Percentiles rank a stretch among this genome's conserved stretches.
Evolutionary conservation across 2,888 invertebrate genomes (phyloP).

Genomic region (Rotaria macrura): DNA sequence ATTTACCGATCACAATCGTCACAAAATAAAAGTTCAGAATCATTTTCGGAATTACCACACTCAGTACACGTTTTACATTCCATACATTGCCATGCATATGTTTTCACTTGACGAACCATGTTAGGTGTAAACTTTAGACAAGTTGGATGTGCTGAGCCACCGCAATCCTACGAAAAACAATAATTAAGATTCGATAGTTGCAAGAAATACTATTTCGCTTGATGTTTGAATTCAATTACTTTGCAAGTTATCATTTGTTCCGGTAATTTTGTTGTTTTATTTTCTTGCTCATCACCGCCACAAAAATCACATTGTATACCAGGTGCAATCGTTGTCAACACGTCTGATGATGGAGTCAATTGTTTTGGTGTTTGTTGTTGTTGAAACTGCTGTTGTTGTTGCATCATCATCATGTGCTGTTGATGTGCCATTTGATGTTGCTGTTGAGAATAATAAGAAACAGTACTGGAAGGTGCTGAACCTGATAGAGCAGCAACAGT

Average conservation of each 20-base stretch:
- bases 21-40: conserved; percentile 91
- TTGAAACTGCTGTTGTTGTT: not conserved
- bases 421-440: not conserved
- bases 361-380: conserved; percentile 7
- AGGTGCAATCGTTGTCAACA: conserved; percentile 58
- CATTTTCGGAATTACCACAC: conserved; percentile 96
- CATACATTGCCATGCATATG: conserved; percentile 99
- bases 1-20: conserved; percentile 84
- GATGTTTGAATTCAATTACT: conserved; percentile 54
- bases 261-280: conserved; percentile 84
- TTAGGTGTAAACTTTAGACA: conserved; percentile 95
- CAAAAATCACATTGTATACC: conserved; percentile 75
- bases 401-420: not conserved
- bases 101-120: conserved; percentile 94
- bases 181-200: too few relatives aligned
- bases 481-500: conserved; percentile 5
- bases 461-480: not conserved
- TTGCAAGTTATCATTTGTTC: conserved; percentile 59
- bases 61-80: conserved; percentile 99
- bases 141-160: conserved; percentile 63
- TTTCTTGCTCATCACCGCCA: conserved; percentile 81
- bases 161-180: too few relatives aligned
- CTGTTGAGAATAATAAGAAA: not conserved
- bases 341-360: not conserved
- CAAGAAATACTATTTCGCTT: too few relatives aligned